Evolutionary conservation across 2,797 vertebrate species (phyloP).

Genomic region (Lagodon rhomboides): DNA sequence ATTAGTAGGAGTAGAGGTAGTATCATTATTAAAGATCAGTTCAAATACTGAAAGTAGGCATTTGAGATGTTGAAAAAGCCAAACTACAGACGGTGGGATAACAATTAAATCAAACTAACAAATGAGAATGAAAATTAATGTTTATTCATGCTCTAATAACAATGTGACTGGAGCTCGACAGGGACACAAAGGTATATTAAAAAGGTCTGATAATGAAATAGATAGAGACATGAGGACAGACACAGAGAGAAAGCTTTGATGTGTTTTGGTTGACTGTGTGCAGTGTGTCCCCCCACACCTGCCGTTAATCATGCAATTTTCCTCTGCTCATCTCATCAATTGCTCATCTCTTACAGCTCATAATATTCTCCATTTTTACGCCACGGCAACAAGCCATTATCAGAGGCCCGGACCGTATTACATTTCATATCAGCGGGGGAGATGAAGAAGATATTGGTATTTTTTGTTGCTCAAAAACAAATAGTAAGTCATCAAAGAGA

Average conservation of each 20-base stretch:
- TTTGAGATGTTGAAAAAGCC: conserved; percentile 1
- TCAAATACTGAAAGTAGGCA: neutral
- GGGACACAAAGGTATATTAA: conserved; percentile 19
- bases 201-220: conserved; percentile 38
- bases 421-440: conserved; percentile 33
- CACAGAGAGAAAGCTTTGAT: conserved; percentile 33
- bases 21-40: neutral
- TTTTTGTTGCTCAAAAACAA: conserved; percentile 14
- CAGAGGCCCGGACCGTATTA: conserved; percentile 40
- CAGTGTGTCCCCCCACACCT: conserved; percentile 37
- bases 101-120: conserved; percentile 19
- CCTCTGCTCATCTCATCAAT: conserved; percentile 40
- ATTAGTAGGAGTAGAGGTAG: neutral
- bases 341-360: conserved; percentile 38
- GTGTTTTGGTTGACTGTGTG: conserved; percentile 35
- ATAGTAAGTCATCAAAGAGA: neutral
- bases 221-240: neutral
- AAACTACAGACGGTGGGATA: neutral
- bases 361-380: conserved; percentile 32
- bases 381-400: conserved; percentile 23
- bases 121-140: neutral
- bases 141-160: neutral
- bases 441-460: conserved; percentile 34
- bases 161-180: conserved; percentile 2
- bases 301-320: conserved; percentile 47